A percentile compares a stretch with the other conserved stretches of the same genome.
phyloP scores from a whole-genome alignment of 2,888 invertebrate species.

The Drosophila fungiperda region DNA sequence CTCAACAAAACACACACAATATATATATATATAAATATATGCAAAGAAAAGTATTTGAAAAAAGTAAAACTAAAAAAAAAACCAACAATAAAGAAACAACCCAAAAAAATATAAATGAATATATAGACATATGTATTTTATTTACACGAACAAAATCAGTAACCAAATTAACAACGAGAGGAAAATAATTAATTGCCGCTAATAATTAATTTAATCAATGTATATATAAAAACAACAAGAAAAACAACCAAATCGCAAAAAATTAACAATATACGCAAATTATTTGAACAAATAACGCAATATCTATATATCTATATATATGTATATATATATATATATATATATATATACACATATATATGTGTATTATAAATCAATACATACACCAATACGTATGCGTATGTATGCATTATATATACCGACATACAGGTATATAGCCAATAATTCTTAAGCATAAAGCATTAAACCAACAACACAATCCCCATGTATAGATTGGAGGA shows the following conservation, averaged over 20 bases:
- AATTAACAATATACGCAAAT: slow-evolving; percentile 39
- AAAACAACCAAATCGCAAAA: slow-evolving; percentile 52
- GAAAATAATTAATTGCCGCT: slow-evolving; percentile 30
- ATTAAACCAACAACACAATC: slow-evolving; percentile 58
- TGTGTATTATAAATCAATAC: slow-evolving; percentile 18
- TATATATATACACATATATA: slow-evolving; percentile 37
- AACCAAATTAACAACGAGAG: slow-evolving; percentile 57
- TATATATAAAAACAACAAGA: slow-evolving; percentile 21
- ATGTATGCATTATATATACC: slow-evolving; percentile 16
- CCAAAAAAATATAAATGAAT: slow-evolving; percentile 36
- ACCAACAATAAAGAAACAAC: slow-evolving; percentile 31
- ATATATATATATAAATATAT: slow-evolving; percentile 39
- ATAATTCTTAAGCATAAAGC: slow-evolving; percentile 44
- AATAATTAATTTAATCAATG: slow-evolving; percentile 36
- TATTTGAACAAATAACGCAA: slow-evolving; percentile 66
- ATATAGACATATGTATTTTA: slow-evolving; percentile 15
- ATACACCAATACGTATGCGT: slow-evolving; percentile 11
- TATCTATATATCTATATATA: slow-evolving; percentile 33
- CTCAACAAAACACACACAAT: slow-evolving; percentile 10
- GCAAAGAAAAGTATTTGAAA: slow-evolving; percentile 43
- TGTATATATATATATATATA: slow-evolving; percentile 36
- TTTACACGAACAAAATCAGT: slow-evolving; percentile 41
- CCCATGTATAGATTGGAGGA: slow-evolving; percentile 84
- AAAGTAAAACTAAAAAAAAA: slow-evolving; percentile 9
- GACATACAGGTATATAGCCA: slow-evolving; percentile 25